Conservation (phyloP, 37 sponge, comb jelly and placozoan species). For the Cliona cf. orientalis region DNA sequence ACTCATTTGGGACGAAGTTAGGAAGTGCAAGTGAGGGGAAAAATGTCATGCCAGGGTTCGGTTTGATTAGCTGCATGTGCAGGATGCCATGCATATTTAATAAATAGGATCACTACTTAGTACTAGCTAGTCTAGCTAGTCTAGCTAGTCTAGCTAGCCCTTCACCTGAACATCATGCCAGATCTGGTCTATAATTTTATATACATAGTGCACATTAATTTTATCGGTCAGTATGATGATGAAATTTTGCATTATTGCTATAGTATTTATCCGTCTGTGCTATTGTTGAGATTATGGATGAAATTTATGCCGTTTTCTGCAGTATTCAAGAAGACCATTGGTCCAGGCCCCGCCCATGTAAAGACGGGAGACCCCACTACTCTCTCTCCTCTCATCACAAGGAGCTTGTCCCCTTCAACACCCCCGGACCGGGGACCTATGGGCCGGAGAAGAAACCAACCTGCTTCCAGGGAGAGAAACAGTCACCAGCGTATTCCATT, state of each 20-base stretch:
- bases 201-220: too few species aligned
- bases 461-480: slow-evolving; percentile 77
- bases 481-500: slow-evolving; percentile 90
- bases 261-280: too few species aligned
- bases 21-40: slow-evolving; percentile 52
- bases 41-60: too few species aligned
- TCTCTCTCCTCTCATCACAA: slow-evolving; percentile 85
- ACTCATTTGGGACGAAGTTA: slow-evolving; percentile 83
- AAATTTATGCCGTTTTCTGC: slow-evolving; percentile 1
- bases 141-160: too few species aligned
- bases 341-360: slow-evolving; percentile 90
- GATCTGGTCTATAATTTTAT: too few species aligned
- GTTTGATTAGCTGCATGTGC: too few species aligned
- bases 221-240: too few species aligned
- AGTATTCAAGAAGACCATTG: slow-evolving; percentile 82
- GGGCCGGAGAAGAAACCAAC: slow-evolving; percentile 74
- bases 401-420: slow-evolving; percentile 82
- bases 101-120: not conserved
- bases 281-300: not conserved
- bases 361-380: slow-evolving; percentile 90
- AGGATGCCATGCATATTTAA: too few species aligned
- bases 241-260: too few species aligned
- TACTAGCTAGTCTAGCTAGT: not conserved
- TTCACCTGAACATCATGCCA: too few species aligned
- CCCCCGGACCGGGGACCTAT: slow-evolving; percentile 91